Base-by-base conservation (phyloP, 2,797 vertebrate species). In the Cottoperca gobio region DNA sequence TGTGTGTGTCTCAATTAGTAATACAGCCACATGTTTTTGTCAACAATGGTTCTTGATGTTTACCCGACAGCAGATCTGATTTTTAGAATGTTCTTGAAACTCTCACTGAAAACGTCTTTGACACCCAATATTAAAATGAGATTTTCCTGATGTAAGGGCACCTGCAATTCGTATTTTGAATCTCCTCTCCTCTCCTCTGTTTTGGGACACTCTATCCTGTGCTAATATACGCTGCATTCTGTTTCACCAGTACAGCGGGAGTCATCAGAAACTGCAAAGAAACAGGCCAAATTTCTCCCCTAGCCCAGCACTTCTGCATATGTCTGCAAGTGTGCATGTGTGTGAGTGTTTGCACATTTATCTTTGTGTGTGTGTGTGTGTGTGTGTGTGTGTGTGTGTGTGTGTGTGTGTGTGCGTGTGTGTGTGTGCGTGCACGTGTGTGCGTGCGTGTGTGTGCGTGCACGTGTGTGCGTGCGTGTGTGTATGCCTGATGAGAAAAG, bases 251-350 rank as follows among this genome's bases (percentile, higher is more conserved):
- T 91, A 88, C 89, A 93, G 86, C 76, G 76, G 89, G 89, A 93
- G 93, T 95, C 93, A 94, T 93, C 92, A 94, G 89, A 93, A 93
- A 93, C 90, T 79, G 85, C 80, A 91, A 78, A 91, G 90, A 92
- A 91, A 93, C 89, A 88, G 92, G 92, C 92, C 88, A 90, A 92
- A 89, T 89, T 93, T 92, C 93, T 93, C 87, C 86, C 89, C 88
- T 92, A 93, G 90, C 85, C 89, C 89, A 94, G 93, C 93, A 93
- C 86, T 94, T 92, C 88, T 93, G 87, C 77, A 50, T 84, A 82
- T 90, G 81, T 84, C 80, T 88, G 88, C 79, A 76, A 82, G 70
- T 83, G 88, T 85, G 83, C 52, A 54, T 63, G 82, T 71, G 70
- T 43, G 43, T 54, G 48, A 74, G 76, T 89, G 73, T n/a, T n/a